Percentiles rank a stretch among this genome's conserved stretches.
These are phyloP conservation scores for Batillaria attramentaria DNA, from an alignment of 1,140 invertebrate genomes.

Conservation along the genomic window DNA sequence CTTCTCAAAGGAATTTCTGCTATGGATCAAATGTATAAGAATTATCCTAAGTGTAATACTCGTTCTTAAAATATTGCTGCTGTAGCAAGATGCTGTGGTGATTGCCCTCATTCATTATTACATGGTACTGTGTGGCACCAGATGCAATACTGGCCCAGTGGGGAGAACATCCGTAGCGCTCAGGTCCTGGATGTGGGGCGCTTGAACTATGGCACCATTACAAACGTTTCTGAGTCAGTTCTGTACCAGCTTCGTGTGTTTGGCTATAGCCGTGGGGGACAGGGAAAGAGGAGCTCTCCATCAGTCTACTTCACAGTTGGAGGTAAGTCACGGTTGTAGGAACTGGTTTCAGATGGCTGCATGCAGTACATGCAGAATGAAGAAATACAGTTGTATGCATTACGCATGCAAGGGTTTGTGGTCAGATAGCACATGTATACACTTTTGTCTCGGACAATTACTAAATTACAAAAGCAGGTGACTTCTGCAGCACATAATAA, in stretches of 20 bases:
- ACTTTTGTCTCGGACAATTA: background rate
- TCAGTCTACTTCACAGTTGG: slow-evolving; percentile 56
- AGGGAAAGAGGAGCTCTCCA: slow-evolving; percentile 96
- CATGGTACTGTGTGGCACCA: slow-evolving; percentile 29
- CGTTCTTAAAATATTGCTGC: background rate
- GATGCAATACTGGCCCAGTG: slow-evolving; percentile 60
- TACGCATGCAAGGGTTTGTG: background rate
- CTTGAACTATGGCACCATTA: slow-evolving; percentile 84
- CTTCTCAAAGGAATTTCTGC: no score
- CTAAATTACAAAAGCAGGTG: no score
- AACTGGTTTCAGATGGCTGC: no score
- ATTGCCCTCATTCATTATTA: background rate
- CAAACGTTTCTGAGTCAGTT: slow-evolving; percentile 83
- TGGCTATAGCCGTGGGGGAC: slow-evolving; percentile 93
- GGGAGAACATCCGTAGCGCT: slow-evolving; percentile 60
- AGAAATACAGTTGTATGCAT: background rate
- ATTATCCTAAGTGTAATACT: background rate
- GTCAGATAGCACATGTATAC: background rate
- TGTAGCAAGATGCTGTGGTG: background rate
- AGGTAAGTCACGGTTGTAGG: slow-evolving; percentile 18
- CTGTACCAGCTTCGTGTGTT: slow-evolving; percentile 90
- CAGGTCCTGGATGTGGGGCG: slow-evolving; percentile 74
- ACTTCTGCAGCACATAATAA: no score
- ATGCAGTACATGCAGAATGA: no score
- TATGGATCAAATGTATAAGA: no score